Evolutionary conservation across 2,797 vertebrate genomes (phyloP).

Genomic region (Streptopelia turtur): DNA sequence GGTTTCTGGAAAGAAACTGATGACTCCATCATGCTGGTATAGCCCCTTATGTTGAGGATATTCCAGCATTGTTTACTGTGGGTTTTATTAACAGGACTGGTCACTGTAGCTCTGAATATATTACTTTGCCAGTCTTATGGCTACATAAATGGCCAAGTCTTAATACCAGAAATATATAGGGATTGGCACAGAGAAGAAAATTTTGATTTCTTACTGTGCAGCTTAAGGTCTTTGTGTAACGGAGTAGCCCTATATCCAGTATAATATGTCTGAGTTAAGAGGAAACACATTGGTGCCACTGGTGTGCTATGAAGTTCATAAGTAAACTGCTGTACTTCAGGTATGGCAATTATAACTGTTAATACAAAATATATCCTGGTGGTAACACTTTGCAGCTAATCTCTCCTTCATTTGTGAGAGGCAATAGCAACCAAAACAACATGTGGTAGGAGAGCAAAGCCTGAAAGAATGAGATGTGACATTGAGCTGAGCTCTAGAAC

Average conservation of each 20-base stretch:
- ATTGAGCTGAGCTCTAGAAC: background rate
- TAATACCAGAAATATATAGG: background rate
- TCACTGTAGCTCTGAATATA: background rate
- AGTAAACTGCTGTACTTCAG: background rate
- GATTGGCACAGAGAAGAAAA: background rate
- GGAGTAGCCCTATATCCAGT: background rate
- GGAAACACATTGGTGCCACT: background rate
- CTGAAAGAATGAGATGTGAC: background rate
- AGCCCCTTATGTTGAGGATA: background rate
- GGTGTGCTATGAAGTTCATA: background rate
- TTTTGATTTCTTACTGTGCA: background rate
- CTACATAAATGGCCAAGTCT: background rate
- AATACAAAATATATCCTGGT: background rate
- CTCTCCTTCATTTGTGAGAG: background rate
- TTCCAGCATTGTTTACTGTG: background rate
- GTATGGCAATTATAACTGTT: fast-evolving
- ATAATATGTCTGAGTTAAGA: background rate
- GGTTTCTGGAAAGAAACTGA: background rate
- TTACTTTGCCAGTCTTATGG: background rate
- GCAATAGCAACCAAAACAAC: background rate
- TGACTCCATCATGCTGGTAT: background rate
- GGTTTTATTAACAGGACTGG: background rate
- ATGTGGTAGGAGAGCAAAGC: background rate
- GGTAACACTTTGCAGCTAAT: background rate
- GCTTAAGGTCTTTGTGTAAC: background rate